phyloP scores from a whole-genome alignment of 2,888 invertebrate species.

The Octonoba sinensis region DNA sequence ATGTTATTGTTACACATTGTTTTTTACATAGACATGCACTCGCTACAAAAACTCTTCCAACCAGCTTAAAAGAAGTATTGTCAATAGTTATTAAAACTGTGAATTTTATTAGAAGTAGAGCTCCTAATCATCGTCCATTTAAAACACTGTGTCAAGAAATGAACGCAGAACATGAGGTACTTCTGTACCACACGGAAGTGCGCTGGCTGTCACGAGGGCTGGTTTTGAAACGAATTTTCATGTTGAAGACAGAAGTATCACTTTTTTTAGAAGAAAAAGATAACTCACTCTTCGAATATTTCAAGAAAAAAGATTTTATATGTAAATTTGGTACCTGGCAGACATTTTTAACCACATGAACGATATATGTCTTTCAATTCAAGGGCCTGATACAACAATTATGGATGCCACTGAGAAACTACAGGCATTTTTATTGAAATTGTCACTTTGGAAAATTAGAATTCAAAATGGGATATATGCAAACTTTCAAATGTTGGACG shows the following conservation, averaged over 20 bases:
- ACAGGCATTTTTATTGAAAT: conserved; percentile 43
- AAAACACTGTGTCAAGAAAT: conserved; percentile 41
- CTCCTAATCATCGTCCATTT: conserved; percentile 47
- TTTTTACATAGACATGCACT: conserved; percentile 30
- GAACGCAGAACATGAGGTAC: conserved; percentile 42
- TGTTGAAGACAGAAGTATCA: conserved; percentile 45
- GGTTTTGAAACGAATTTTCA: conserved; percentile 45
- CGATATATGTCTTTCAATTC: conserved; percentile 28
- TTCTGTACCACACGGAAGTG: conserved; percentile 41
- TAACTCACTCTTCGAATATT: conserved; percentile 46
- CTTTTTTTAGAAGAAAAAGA: conserved; percentile 47
- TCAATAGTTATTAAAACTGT: conserved; percentile 51
- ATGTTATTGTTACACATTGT: no score
- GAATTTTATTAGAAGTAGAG: conserved; percentile 52
- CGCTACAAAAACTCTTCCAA: conserved; percentile 41
- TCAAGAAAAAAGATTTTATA: no score
- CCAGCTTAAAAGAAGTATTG: conserved; percentile 49
- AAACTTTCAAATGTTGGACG: conserved; percentile 44
- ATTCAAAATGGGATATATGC: conserved; percentile 40
- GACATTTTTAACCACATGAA: conserved; percentile 27
- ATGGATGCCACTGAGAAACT: conserved; percentile 39
- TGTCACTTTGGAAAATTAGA: conserved; percentile 43
- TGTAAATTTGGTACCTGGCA: no score
- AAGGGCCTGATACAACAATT: conserved; percentile 43
- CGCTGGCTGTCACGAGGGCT: conserved; percentile 37